Percentiles rank a stretch among this genome's conserved stretches.
phyloP scores from a whole-genome alignment of 1,140 invertebrate species.

The Zaprionus camerounensis region DNA sequence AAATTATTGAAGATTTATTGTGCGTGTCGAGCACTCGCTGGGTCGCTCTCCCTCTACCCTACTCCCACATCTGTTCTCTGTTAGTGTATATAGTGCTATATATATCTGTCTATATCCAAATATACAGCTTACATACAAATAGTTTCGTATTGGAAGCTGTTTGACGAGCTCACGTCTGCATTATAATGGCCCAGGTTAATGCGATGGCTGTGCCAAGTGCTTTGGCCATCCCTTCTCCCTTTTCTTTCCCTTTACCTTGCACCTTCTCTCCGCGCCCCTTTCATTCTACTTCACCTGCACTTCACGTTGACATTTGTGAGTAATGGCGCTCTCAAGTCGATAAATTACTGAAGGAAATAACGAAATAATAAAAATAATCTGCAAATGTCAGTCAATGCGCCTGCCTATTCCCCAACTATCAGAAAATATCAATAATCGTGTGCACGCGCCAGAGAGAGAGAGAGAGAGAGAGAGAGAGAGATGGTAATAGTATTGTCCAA shows the following conservation, averaged over 20 bases:
- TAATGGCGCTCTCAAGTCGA: constrained; percentile 66
- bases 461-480: background rate
- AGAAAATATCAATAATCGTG: background rate
- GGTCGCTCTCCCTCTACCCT: background rate
- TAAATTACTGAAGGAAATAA: constrained; percentile 48
- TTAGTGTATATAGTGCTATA: background rate
- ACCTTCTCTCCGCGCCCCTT: background rate
- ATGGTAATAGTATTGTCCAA: background rate
- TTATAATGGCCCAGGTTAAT: constrained; percentile 59
- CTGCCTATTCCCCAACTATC: constrained; percentile 17
- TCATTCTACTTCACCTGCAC: constrained; percentile 1
- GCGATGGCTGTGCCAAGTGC: constrained; percentile 42
- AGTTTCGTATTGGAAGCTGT: constrained; percentile 32
- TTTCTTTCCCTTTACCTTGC: background rate
- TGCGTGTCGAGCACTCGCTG: constrained; percentile 2
- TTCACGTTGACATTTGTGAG: constrained; percentile 68
- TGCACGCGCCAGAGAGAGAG: background rate
- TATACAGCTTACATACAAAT: constrained; percentile 6
- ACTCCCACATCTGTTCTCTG: background rate
- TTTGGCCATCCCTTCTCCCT: background rate
- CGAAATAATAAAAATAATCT: constrained; percentile 12
- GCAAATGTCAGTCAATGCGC: constrained; percentile 56
- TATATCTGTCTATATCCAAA: constrained; percentile 12
- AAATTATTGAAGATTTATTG: constrained; percentile 74
- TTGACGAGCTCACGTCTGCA: constrained; percentile 71